Base-by-base conservation (phyloP, 1,140 invertebrate species). In the Zaprionus gabonicus region DNA sequence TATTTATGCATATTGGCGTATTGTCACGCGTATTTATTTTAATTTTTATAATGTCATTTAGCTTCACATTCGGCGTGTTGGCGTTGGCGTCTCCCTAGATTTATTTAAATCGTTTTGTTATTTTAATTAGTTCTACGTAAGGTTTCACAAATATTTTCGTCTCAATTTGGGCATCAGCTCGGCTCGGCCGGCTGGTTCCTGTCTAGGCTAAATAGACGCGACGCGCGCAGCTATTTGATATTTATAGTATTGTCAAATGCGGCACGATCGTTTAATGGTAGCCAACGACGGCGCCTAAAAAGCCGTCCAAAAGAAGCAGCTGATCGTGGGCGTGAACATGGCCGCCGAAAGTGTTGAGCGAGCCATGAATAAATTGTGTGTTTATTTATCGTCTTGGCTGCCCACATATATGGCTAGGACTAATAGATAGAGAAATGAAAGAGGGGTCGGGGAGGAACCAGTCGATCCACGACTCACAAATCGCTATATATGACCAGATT, bases 91-190 rank as follows among this genome's bases (percentile, higher is more conserved):
- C 25, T 65, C n/a, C 15, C 13, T 55, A 65, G 78, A 81, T 83
- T 68, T 78, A 83, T 83, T 80, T 87, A 57, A 57, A 83, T 49
- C 78, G 81, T 84, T 88, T 87, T 75, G 84, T 87, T 83, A 88
- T 87, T 87, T 87, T 88, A 87, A 87, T 87, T 88, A 87, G 76
- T 88, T 86, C 75, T 78, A 57, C 58, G 58, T 63, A 56, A 74
- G 56, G 25, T 31, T 63, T 65, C 23, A 38, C 20, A 69, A 55
- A 55, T 60, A 64, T 74, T 74, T 78, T 66, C 70, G 77, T 46
- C 73, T 66, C 64, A 28, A 74, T 70, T 68, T 71, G 71, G 77
- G 38, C 25, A 25, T 57, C 36, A 53, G 36, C 31, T 64, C 20
- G 17, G n/a, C 20, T 41, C 51, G n/a, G 15, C 41, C 13, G 23